These are phyloP conservation scores for Poeciliopsis gracilis DNA, from an alignment of 2,797 vertebrate genomes.

Conservation along the genomic window DNA sequence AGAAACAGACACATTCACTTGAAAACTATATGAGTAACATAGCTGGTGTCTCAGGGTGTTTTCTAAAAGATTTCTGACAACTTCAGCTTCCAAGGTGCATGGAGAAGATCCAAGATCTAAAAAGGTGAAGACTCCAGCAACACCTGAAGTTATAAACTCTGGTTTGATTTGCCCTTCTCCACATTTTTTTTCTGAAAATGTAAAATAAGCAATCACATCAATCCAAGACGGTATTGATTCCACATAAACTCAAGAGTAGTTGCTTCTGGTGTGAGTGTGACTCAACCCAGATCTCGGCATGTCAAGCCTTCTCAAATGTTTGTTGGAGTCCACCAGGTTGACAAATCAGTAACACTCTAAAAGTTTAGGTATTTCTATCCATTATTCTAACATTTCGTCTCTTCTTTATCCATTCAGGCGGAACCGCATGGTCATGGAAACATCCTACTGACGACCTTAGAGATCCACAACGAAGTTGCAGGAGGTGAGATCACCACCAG, in stretches of 20 bases:
- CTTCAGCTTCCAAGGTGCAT: not conserved
- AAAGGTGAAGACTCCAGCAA: not conserved
- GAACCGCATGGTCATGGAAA: slow-evolving; percentile 92
- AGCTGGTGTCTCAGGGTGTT: not conserved
- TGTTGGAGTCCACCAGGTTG: not conserved
- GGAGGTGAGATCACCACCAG: slow-evolving; percentile 89
- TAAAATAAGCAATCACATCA: too few species aligned
- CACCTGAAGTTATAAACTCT: not conserved
- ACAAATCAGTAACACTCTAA: not conserved
- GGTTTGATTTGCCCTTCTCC: not conserved
- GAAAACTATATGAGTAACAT: too few species aligned
- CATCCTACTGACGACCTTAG: slow-evolving; percentile 90
- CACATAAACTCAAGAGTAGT: not conserved
- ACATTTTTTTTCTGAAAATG: too few species aligned
- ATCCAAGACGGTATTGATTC: not conserved
- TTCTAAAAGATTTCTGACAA: not conserved
- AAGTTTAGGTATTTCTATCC: not conserved
- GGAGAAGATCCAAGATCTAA: not conserved
- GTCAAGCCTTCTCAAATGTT: not conserved
- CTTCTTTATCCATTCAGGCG: slow-evolving; percentile 75
- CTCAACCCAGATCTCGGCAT: not conserved
- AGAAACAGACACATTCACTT: not conserved
- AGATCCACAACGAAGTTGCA: slow-evolving; percentile 92
- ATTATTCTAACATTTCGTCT: not conserved
- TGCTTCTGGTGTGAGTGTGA: not conserved